phyloP scores from a whole-genome alignment of 2,797 vertebrate genomes.

The Dermochelys coriacea region DNA sequence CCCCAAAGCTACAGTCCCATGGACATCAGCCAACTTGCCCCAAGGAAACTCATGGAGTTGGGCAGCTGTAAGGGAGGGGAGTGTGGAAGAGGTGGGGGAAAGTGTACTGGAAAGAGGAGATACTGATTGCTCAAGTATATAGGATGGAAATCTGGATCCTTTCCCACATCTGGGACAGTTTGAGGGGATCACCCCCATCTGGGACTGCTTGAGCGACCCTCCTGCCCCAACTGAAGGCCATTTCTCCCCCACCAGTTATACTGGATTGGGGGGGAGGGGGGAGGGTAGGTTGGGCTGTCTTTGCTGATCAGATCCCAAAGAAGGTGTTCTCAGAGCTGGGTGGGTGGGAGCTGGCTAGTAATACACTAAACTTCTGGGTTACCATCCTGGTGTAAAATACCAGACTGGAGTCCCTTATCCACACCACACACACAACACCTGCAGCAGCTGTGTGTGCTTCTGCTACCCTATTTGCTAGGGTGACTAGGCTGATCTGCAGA shows the following conservation, averaged over 20 bases:
- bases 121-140: background rate
- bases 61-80: fast-evolving
- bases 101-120: background rate
- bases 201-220: background rate
- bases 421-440: background rate
- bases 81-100: background rate
- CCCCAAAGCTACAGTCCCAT: background rate
- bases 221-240: background rate
- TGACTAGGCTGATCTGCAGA: background rate
- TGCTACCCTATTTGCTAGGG: no score
- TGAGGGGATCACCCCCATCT: background rate
- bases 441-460: background rate
- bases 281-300: background rate
- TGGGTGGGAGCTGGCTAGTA: background rate
- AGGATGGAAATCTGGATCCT: background rate
- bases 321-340: background rate
- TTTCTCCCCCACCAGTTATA: background rate
- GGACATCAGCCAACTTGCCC: background rate
- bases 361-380: background rate
- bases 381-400: background rate
- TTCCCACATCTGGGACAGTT: background rate
- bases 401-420: background rate
- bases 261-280: no score
- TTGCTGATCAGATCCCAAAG: background rate
- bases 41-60: fast-evolving